Conservation (phyloP, 2,888 invertebrate genomes). For the Drosophila limbata region DNA sequence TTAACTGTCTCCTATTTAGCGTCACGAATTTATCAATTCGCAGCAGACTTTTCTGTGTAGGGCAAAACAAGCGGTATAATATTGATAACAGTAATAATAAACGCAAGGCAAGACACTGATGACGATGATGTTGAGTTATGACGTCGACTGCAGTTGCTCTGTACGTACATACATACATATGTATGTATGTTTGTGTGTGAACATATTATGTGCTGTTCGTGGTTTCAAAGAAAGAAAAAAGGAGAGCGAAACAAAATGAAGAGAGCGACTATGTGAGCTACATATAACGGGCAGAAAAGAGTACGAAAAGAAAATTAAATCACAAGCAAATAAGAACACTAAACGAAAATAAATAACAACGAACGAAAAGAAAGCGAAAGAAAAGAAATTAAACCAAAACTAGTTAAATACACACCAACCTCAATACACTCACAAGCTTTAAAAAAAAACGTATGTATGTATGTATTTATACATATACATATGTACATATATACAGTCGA, state of each 20-base stretch:
- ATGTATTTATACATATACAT: not conserved
- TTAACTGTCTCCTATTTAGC: not conserved
- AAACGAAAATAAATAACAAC: constrained; percentile 29
- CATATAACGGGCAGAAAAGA: constrained; percentile 58
- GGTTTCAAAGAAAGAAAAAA: constrained; percentile 11
- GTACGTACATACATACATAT: not conserved
- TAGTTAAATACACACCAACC: constrained; percentile 68
- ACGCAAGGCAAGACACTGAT: constrained; percentile 40
- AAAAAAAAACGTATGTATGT: not conserved
- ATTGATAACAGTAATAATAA: constrained; percentile 71
- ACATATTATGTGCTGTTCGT: not conserved
- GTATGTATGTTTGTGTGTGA: not conserved
- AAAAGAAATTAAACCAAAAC: constrained; percentile 50
- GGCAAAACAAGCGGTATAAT: constrained; percentile 37
- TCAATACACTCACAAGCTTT: constrained; percentile 14
- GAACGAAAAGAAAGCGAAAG: constrained; percentile 26
- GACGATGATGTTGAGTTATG: constrained; percentile 46
- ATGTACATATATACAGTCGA: no score
- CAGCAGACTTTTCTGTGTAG: constrained; percentile 34
- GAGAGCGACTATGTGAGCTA: constrained; percentile 10
- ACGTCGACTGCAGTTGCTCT: constrained; percentile 35
- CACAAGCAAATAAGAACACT: constrained; percentile 71
- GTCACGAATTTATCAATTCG: not conserved
- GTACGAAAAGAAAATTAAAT: constrained; percentile 52
- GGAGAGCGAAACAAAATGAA: constrained; percentile 11